Evolutionary conservation across 2,797 vertebrate species (phyloP), one percentile per base, ranked within the genome.

Genomic region (Falco berigora): DNA sequence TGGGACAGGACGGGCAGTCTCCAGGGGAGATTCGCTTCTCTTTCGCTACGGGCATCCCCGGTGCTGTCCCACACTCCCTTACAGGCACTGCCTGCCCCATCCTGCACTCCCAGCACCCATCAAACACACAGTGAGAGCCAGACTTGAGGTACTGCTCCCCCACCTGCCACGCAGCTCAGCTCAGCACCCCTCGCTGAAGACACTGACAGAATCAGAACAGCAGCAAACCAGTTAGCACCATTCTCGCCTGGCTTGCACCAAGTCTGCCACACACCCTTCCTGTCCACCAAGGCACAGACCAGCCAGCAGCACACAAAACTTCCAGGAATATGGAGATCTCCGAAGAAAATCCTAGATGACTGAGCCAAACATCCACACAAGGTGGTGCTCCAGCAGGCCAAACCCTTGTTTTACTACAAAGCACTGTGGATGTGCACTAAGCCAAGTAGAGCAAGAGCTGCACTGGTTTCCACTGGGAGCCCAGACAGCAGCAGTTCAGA

Each of bases 91-190:
- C 74, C 34, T 22, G 34, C 59, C 32, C 34, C 1, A 3, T 56
- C 59, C 46, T 5, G 1, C 1, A 4, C 52, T 40, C 47, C 19
- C 52, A 62, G 42, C 66, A 14, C 18, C 24, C 72, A 19, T 4
- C 32, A n/a, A 23, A 46, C 25, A 36, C 14, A 7, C 28, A 52
- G 47, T 0, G 0, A 44, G 52, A 28, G 42, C 44, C 44, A 17
- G 36, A 17, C 9, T 5, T 5, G 2, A 40, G 53, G 77, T 2
- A 30, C 30, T 0, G 3, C 61, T 68, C 11, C n/a, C 61, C 44
- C 11, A 1, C 6, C 12, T 13, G 23, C 25, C 18, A 2, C 6
- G 0, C 11, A 16, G 50, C n/a, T 19, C 5, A 2, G 44, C 34
- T 55, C 73, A 30, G 59, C 38, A 40, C 7, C 6, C 22, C 10